Evolutionary conservation across 2,113 vertebrate species (phyloP).

Genomic region (Monarcha castaneiventris): DNA sequence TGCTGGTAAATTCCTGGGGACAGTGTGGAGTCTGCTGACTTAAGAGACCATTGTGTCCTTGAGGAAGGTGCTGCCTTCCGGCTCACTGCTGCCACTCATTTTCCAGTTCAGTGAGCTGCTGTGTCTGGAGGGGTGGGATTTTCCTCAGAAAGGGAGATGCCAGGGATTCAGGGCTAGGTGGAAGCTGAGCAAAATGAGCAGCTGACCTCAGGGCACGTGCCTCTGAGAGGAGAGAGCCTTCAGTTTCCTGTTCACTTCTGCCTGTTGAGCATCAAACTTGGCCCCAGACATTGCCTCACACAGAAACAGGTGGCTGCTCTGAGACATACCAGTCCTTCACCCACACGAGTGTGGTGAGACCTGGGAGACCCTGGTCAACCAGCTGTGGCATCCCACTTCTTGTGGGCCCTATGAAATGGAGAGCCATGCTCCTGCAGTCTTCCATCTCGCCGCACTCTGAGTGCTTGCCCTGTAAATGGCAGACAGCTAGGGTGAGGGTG

Average conservation of each 20-base stretch:
- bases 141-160: neutral
- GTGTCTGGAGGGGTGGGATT: neutral
- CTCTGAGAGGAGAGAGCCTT: neutral
- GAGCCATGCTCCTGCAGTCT: neutral
- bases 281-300: fast-evolving
- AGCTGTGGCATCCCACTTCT: neutral
- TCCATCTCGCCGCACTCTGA: neutral
- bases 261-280: neutral
- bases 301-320: neutral
- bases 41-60: neutral
- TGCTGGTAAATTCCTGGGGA: neutral
- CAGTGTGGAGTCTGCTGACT: neutral
- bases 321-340: neutral
- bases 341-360: neutral
- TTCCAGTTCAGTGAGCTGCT: neutral
- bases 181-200: neutral
- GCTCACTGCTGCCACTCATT: neutral
- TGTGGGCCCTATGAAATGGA: neutral
- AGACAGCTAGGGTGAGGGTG: neutral
- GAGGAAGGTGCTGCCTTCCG: neutral
- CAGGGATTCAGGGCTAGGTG: neutral
- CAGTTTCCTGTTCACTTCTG: neutral
- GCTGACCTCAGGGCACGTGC: neutral
- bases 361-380: neutral
- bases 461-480: neutral